Percentiles rank a stretch among this genome's conserved stretches.
phyloP scores from a whole-genome alignment of 2,797 vertebrate genomes.

The Pantherophis alleghaniensis region DNA sequence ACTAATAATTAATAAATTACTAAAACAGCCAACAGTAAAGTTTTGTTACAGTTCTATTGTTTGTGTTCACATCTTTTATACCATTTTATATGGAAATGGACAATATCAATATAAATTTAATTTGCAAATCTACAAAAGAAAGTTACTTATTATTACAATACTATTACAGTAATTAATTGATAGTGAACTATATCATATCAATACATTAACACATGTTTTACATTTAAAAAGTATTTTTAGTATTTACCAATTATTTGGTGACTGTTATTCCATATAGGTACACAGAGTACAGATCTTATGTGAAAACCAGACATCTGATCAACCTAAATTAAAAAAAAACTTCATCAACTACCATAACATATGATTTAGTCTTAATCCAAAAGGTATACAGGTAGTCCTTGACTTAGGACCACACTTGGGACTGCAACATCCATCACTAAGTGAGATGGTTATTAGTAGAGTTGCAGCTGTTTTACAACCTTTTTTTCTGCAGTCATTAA shows the following conservation, averaged over 20 bases:
- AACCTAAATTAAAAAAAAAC: conserved; percentile 75
- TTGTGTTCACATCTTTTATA: not conserved
- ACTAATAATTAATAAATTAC: not conserved
- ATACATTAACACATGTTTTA: not conserved
- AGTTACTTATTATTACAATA: not conserved
- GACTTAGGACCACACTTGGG: not conserved
- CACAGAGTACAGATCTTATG: conserved; percentile 95
- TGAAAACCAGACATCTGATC: conserved; percentile 98
- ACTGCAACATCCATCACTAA: not conserved
- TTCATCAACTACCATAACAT: not conserved
- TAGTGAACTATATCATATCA: not conserved
- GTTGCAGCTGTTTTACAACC: not conserved
- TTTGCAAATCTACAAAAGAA: not conserved
- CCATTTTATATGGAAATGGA: not conserved
- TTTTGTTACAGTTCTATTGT: not conserved
- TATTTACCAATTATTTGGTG: conserved; percentile 98
- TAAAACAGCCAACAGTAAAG: not conserved
- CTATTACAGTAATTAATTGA: not conserved
- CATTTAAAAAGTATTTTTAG: not conserved
- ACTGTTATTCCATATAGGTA: conserved; percentile 98
- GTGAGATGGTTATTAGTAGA: not conserved
- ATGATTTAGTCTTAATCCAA: not conserved
- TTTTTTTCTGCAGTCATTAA: not conserved
- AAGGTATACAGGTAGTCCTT: not conserved
- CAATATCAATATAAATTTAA: not conserved